Base-by-base conservation (phyloP, 2,113 vertebrate genomes). In the Apteryx owenii region DNA sequence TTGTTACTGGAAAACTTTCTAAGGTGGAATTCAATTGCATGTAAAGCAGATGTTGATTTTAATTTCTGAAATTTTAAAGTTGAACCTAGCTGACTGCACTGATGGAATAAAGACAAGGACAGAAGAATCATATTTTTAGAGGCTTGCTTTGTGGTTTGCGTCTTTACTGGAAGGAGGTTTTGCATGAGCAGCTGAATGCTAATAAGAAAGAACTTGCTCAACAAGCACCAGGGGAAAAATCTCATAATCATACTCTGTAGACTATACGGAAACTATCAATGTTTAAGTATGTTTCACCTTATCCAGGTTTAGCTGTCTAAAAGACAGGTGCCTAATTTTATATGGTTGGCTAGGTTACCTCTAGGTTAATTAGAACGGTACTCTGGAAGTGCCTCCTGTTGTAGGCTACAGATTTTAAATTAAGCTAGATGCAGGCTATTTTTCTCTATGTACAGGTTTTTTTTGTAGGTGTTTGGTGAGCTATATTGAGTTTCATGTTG, bases 201-300 rank as follows among this genome's bases (percentile, higher is more conserved):
- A 22, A n/a, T 60, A 68, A 50, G 44, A 84, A 36, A 86, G 3
- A 18, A 31, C 17, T 69, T 76, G 7, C 38, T 82, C 5, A 8
- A 10, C 33, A 75, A 71, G 36, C 36, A 19, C 25, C 8, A 3
- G 31, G 38, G 14, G 38, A 38, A 76, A 83, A 81, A 81, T 26
- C 9, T 81, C 6, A 6, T 61, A 65, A 60, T 7, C 4, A 12
- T 23, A 3, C 13, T 18, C 3, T 22, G 0, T 13, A 10, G 13
- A 53, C 2, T 23, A 2, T 2, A 36, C 21, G 23, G 54, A 73
- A 42, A 42, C 73, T 46, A 61, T 44, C 70, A n/a, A 51, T 8
- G 28, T 61, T 58, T 51, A 38, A 81, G 5, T 2, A 48, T 8
- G 3, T 66, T 78, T 78, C 1, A 2, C 64, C n/a, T 51, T 5